Percentiles rank a stretch among this genome's conserved stretches.
Evolutionary conservation across 2,113 vertebrate species (phyloP).

Genomic region (Nyctereutes procyonoides): DNA sequence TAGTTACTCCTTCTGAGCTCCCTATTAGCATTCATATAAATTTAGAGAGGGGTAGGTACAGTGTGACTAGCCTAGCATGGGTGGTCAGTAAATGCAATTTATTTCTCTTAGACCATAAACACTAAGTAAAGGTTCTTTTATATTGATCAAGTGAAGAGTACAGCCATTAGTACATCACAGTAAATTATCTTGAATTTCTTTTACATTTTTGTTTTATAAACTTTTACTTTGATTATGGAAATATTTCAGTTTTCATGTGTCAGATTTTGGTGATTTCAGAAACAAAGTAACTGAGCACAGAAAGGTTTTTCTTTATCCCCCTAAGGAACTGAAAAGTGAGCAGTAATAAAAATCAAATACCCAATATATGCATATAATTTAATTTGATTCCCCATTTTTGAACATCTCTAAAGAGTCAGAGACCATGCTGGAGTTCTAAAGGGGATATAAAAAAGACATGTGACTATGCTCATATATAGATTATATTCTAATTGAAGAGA

Average conservation of each 20-base stretch:
- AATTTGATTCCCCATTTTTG: background rate
- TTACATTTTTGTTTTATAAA: background rate
- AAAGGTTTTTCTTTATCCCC: background rate
- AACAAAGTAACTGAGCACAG: background rate
- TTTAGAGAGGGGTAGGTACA: background rate
- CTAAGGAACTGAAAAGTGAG: background rate
- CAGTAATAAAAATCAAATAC: conserved; percentile 15
- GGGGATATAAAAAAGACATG: background rate
- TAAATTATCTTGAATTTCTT: background rate
- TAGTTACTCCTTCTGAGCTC: background rate
- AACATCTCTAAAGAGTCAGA: background rate
- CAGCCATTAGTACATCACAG: background rate
- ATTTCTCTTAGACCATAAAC: background rate
- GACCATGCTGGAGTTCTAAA: background rate
- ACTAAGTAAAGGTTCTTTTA: background rate
- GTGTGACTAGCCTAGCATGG: background rate
- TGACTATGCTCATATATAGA: background rate
- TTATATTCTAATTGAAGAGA: background rate
- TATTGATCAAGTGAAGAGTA: background rate
- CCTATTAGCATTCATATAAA: background rate
- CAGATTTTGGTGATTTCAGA: background rate
- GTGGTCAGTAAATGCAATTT: background rate
- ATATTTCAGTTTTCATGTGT: background rate
- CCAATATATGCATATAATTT: background rate
- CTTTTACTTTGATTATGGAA: background rate